Base-by-base conservation (phyloP, 1,140 invertebrate species). In the Drosophila prosaltans region DNA sequence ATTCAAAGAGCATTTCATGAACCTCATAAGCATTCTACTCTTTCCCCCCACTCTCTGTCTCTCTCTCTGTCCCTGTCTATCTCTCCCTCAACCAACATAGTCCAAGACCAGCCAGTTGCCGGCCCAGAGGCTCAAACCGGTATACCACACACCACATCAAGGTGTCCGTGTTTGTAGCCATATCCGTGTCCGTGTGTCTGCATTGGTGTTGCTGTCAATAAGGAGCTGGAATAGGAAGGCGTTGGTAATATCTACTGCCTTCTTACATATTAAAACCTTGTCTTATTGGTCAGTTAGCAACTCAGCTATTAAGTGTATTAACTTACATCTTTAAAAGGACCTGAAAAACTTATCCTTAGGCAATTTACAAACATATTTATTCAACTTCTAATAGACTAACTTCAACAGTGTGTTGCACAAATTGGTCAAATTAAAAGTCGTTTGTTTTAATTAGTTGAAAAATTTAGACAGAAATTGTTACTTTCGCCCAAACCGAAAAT, bases 1-100 rank as follows among this genome's bases (percentile, higher is more conserved):
- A 89, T 89, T 89, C 85, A 78, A 89, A 78, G 74, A 84, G 80
- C 84, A 84, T 81, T 89, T 89, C 81, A 89, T 84, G 84, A 89
- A 78, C 84, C 57, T 89, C 84, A 89, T 89, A 89, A 89, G 85
- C 85, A 89, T 72, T 78, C 71, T 74, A 83, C 80, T 89, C 77
- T 40, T 43, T 26, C 41, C 67, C 32, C 65, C 59, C n/a, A 63
- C 54, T 48, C n/a, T 55, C 48, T n/a, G n/a, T 3, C 1, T 65
- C 36, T n/a, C 26, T 1, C 21, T 66, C 54, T 16, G 16, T 16
- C 16, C 16, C 16, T 16, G 0, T 16, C 16, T 16, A 16, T 45
- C n/a, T 55, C 41, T 3, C 1, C 65, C 36, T 16, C 28, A 30
- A 43, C 48, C 6, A 39, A 48, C 16, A 2, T 21, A n/a, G 36